A percentile compares a stretch with the other conserved stretches of the same genome.
These are phyloP conservation scores for Barbus barbus DNA, from an alignment of 2,113 vertebrate species.

Conservation along the genomic window DNA sequence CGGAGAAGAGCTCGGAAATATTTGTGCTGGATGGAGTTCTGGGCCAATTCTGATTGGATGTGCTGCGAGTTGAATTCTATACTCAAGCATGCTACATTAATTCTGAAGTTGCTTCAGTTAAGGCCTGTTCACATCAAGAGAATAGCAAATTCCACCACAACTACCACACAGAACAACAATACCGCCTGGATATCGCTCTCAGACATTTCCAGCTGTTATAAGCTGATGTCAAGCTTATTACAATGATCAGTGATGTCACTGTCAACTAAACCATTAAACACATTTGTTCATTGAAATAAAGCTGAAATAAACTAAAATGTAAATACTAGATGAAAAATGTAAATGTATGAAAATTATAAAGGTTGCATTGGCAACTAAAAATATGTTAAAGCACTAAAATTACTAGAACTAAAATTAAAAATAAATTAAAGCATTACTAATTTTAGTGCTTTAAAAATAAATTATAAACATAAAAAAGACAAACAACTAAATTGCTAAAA, in stretches of 20 bases:
- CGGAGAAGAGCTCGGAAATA: neutral
- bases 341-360: neutral
- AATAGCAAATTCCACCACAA: neutral
- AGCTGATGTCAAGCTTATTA: neutral
- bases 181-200: fast-evolving
- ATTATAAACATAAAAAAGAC: neutral
- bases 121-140: neutral
- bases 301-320: no score
- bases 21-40: neutral
- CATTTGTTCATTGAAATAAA: no score
- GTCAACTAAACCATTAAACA: neutral
- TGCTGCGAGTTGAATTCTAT: neutral
- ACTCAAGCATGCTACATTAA: neutral
- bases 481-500: neutral
- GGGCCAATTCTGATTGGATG: neutral
- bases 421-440: neutral
- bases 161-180: neutral
- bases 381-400: neutral
- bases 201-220: neutral
- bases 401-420: neutral
- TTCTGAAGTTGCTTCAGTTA: neutral
- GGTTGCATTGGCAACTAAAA: neutral
- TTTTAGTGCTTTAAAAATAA: no score
- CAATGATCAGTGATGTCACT: neutral
- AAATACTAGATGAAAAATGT: neutral